These are phyloP conservation scores for Formica aserva DNA, from an alignment of 2,888 invertebrate genomes.

Conservation along the genomic window DNA sequence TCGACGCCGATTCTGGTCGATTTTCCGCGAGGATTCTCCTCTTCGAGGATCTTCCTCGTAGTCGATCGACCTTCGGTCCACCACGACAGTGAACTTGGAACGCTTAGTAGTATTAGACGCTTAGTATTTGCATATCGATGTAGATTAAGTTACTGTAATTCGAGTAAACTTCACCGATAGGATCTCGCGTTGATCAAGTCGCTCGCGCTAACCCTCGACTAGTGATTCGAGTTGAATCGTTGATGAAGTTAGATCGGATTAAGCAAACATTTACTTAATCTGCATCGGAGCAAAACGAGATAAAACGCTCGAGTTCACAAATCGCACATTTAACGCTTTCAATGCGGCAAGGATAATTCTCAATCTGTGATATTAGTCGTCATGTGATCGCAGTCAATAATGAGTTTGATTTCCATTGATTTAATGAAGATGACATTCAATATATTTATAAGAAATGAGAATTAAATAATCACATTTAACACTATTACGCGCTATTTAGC, in stretches of 20 bases:
- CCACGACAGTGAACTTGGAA: background rate
- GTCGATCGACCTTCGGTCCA: background rate
- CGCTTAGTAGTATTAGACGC: conserved; percentile 15
- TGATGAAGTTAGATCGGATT: conserved; percentile 27
- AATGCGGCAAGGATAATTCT: background rate
- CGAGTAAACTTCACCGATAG: conserved; percentile 11
- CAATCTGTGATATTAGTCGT: background rate
- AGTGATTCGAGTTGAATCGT: conserved; percentile 31
- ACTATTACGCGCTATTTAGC: background rate
- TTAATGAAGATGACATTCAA: background rate
- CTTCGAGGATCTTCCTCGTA: conserved; percentile 2
- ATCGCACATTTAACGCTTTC: background rate
- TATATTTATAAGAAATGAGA: background rate
- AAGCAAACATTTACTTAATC: background rate
- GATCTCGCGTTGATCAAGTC: conserved; percentile 10
- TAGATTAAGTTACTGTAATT: conserved; percentile 20
- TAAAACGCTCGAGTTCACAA: background rate
- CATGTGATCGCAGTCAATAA: background rate
- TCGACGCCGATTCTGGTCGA: conserved; percentile 58
- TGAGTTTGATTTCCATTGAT: background rate
- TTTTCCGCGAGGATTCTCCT: background rate
- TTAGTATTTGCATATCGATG: background rate
- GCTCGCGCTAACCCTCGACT: conserved; percentile 15
- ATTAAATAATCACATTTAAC: background rate
- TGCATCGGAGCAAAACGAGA: background rate